A percentile compares a stretch with the other conserved stretches of the same genome.
These are phyloP conservation scores for Hemicentrotus pulcherrimus DNA, from an alignment of 35 echinoderm and acorn worm genomes.

Conservation along the genomic window DNA sequence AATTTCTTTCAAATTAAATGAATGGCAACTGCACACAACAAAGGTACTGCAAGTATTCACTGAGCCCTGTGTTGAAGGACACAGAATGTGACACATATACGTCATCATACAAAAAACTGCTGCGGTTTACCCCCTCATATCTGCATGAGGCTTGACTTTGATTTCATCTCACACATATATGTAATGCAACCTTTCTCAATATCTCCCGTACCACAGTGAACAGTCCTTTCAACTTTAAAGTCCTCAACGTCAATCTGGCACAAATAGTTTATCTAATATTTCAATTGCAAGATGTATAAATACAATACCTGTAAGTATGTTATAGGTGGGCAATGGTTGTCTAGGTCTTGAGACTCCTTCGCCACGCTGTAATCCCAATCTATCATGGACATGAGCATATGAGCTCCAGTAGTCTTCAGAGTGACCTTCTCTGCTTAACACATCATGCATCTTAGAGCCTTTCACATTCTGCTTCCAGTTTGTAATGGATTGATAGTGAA, in stretches of 20 bases:
- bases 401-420: conserved; percentile 91
- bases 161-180: no score
- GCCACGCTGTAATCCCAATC: conserved; percentile 80
- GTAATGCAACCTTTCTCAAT: no score
- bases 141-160: no score
- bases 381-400: conserved; percentile 78
- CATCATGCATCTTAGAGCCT: conserved; percentile 81
- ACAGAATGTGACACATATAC: not conserved
- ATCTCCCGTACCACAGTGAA: no score
- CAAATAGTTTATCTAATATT: not conserved
- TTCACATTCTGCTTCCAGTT: conserved; percentile 84
- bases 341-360: conserved; percentile 62
- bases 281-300: not conserved
- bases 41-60: no score
- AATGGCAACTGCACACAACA: no score
- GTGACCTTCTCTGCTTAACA: conserved; percentile 60
- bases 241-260: not conserved
- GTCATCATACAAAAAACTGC: not conserved
- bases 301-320: conserved; percentile 82
- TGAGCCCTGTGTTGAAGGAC: not conserved
- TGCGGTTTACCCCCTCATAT: no score
- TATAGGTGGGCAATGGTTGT: conserved; percentile 64
- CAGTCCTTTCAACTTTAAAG: not conserved
- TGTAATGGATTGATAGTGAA: conserved; percentile 75
- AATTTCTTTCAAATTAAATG: not conserved